These are phyloP conservation scores for Spodoptera littoralis DNA, from an alignment of 2,888 invertebrate species.

Conservation along the genomic window DNA sequence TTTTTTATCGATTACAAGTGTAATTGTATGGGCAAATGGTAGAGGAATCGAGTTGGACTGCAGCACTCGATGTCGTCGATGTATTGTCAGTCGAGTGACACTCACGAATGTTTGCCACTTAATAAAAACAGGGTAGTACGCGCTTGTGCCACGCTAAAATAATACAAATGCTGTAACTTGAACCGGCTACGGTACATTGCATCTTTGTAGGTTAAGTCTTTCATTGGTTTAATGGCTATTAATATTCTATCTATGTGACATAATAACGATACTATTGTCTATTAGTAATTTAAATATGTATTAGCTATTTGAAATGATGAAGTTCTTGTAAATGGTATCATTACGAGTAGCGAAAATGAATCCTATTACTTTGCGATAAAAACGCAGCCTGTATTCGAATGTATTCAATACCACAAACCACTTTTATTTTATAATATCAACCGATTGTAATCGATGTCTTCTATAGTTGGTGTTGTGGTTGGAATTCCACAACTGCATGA, in stretches of 20 bases:
- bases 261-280: too few species aligned
- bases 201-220: constrained; percentile 4
- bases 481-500: too few species aligned
- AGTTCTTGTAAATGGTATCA: too few species aligned
- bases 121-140: constrained; percentile 64
- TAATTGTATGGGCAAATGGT: constrained; percentile 60
- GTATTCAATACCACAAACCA: constrained; percentile 7
- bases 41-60: constrained; percentile 61
- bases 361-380: too few species aligned
- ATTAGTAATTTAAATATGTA: too few species aligned
- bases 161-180: constrained; percentile 41
- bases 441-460: background rate
- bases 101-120: constrained; percentile 82
- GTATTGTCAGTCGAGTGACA: constrained; percentile 79
- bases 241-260: too few species aligned
- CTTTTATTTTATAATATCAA: constrained; percentile 24
- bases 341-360: too few species aligned
- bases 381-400: constrained; percentile 10
- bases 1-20: constrained; percentile 17
- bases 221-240: background rate
- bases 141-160: constrained; percentile 40
- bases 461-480: too few species aligned
- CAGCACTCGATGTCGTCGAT: constrained; percentile 74
- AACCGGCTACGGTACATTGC: constrained; percentile 11
- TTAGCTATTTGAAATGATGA: too few species aligned